Evolutionary conservation across 2,888 invertebrate species (phyloP), one percentile per base, ranked within the genome.

Genomic region (Athripsodes cinereus): DNA sequence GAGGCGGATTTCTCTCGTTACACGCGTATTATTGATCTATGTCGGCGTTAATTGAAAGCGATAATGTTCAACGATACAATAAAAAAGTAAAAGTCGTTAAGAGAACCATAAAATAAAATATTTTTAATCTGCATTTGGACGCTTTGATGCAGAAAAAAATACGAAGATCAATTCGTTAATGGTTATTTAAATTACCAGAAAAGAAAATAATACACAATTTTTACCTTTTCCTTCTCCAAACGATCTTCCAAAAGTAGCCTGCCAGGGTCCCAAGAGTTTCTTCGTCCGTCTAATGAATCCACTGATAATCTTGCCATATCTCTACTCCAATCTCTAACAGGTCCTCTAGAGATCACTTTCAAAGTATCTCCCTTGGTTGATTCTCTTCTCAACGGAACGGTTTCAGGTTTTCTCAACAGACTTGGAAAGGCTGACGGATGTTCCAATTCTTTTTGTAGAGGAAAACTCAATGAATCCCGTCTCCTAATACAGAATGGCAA

Each of bases 341-440:
- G 47, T 5, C 50, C 44, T 58, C 71, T 73, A 62, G 44, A 19
- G n/a, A n/a, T n/a, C 3, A 26, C 26, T 16, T 50, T 49, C 31
- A 22, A 31, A 22, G 26, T 13, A 6, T 50, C 71, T 73, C 75
- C 35, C 21, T 26, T 31, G 44, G 49, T 19, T 11, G 22, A 21
- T 21, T 56, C 59, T 16, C 57, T 21, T n/a, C 50, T 19, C 19
- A 22, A 18, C 35, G 75, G 75, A 11, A 76, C 75, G 64, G 78
- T 79, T 1, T 80, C 77, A 65, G 85, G 84, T 56, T 83, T 80
- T 1, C 88, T 76, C 56, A 88, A 74, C 46, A 82, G 81, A 64
- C 83, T 83, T 51, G 88, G 86, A 68, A 88, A 89, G 22, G 82
- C 79, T 20, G 87, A 86, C 0, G 88, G 88, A 69, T 88, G 88